Percentiles rank a stretch among this genome's conserved stretches.
Conservation (phyloP, 2,797 vertebrate genomes). For the Cynopterus sphinx region DNA sequence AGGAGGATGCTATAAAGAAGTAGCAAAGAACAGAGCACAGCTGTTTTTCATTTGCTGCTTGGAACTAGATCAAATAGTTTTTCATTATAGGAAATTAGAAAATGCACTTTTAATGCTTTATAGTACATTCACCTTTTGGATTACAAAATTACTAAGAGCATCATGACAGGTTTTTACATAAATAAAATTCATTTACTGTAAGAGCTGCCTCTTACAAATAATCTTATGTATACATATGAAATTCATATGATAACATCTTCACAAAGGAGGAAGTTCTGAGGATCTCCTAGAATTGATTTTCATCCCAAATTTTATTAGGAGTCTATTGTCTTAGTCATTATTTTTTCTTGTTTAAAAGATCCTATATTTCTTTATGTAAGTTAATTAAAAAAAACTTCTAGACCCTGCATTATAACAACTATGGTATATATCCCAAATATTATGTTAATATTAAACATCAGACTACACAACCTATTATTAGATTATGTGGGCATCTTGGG, state of each 20-base stretch:
- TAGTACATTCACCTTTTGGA: neutral
- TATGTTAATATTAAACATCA: slow-evolving; percentile 1
- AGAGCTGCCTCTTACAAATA: slow-evolving; percentile 30
- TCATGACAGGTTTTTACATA: neutral
- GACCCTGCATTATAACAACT: neutral
- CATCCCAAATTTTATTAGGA: slow-evolving; percentile 36
- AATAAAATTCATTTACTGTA: slow-evolving; percentile 28
- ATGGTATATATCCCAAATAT: neutral
- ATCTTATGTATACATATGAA: neutral
- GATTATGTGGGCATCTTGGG: neutral
- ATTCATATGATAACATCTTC: neutral
- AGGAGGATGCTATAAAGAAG: neutral
- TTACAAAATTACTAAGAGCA: slow-evolving; percentile 39
- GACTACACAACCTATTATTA: neutral
- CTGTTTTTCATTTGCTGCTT: neutral
- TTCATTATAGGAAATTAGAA: slow-evolving; percentile 6
- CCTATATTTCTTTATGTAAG: slow-evolving; percentile 5
- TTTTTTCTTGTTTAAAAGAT: slow-evolving; percentile 4
- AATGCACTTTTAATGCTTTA: neutral
- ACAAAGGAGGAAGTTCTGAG: neutral
- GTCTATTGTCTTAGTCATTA: slow-evolving; percentile 23
- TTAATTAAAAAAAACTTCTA: slow-evolving; percentile 38
- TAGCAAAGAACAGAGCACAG: neutral
- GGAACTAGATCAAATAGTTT: neutral
- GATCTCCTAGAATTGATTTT: neutral